Evolutionary conservation across 2,113 vertebrate genomes (phyloP).

Genomic region (Hepsetus odoe): DNA sequence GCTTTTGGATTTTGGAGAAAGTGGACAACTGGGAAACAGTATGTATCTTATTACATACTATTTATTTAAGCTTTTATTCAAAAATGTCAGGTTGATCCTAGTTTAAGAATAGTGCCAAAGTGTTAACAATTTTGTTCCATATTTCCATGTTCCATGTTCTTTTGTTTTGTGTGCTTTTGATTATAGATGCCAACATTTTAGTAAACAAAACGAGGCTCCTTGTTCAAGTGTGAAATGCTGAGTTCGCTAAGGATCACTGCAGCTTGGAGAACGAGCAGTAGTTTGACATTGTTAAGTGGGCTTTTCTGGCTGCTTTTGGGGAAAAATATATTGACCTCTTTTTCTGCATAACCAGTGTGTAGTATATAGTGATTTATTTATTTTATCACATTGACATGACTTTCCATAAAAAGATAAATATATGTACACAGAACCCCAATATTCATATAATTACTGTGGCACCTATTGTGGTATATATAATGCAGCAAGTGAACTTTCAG

Average conservation of each 20-base stretch:
- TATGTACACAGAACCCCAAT: too few species aligned
- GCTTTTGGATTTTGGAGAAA: background rate
- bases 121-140: background rate
- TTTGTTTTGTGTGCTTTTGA: slow-evolving; percentile 19
- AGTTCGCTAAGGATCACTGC: background rate
- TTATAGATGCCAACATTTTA: background rate
- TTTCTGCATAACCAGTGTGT: background rate
- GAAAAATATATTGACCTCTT: background rate
- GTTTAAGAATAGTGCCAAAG: background rate
- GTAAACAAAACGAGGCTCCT: background rate
- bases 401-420: background rate
- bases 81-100: slow-evolving; percentile 1
- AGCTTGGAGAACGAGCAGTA: background rate
- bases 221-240: background rate
- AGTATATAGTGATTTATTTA: background rate
- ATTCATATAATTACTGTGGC: too few species aligned
- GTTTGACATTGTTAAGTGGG: background rate
- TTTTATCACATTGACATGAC: background rate
- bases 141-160: background rate
- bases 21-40: background rate
- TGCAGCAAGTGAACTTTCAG: too few species aligned
- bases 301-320: background rate
- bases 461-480: too few species aligned
- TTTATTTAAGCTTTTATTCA: background rate
- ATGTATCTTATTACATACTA: background rate